Percentiles rank a stretch among this genome's conserved stretches.
Evolutionary conservation across 2,888 invertebrate species (phyloP).

Genomic region (Papilio elwesi): DNA sequence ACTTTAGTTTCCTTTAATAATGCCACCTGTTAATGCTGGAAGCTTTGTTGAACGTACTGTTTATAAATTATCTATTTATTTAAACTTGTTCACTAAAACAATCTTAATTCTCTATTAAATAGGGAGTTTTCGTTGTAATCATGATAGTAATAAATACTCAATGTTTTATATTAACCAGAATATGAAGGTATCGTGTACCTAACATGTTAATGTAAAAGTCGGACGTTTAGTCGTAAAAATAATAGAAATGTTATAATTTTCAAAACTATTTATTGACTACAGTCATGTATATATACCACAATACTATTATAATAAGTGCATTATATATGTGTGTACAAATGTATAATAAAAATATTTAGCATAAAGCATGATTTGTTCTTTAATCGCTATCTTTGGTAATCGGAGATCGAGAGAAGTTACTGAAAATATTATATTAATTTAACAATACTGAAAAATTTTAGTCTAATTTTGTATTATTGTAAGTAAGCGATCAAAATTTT

Average conservation of each 20-base stretch:
- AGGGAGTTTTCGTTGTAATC: conserved; percentile 53
- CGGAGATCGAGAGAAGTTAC: neutral
- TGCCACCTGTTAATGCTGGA: conserved; percentile 24
- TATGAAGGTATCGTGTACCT: conserved; percentile 34
- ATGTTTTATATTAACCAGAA: conserved; percentile 52
- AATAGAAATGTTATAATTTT: conserved; percentile 67
- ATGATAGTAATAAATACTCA: conserved; percentile 60
- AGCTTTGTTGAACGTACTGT: conserved; percentile 29
- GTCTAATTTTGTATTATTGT: neutral
- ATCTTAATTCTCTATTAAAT: conserved; percentile 59
- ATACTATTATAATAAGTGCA: conserved; percentile 68
- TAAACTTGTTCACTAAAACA: conserved; percentile 22
- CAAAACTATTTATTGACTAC: conserved; percentile 76
- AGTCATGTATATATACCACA: conserved; percentile 74
- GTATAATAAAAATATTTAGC: conserved; percentile 68
- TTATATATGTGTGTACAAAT: conserved; percentile 79
- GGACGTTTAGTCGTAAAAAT: conserved; percentile 58
- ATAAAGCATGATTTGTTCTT: conserved; percentile 21
- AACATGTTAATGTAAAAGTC: conserved; percentile 52
- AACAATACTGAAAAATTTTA: neutral
- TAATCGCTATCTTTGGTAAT: conserved; percentile 26
- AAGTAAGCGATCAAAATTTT: neutral
- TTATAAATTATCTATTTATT: conserved; percentile 33
- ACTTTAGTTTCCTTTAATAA: conserved; percentile 5
- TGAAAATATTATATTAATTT: neutral